phyloP scores from a whole-genome alignment of 2,113 vertebrate species.

The Ophiodon elongatus region DNA sequence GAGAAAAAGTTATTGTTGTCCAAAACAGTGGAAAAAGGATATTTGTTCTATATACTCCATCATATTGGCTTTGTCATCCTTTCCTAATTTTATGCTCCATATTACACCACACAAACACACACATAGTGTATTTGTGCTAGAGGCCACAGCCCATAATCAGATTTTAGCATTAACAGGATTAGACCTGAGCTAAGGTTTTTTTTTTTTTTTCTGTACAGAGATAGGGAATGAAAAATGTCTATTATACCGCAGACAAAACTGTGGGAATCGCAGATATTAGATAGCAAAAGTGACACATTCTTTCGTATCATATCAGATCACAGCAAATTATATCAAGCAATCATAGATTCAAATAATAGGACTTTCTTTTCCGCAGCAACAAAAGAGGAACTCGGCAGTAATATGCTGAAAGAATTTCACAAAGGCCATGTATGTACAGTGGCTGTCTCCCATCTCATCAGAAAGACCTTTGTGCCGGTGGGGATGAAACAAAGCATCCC shows the following conservation, averaged over 20 bases:
- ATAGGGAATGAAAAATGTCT: slow-evolving; percentile 73
- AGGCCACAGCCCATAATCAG: slow-evolving; percentile 68
- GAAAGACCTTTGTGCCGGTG: slow-evolving; percentile 33
- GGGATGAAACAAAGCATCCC: slow-evolving; percentile 57
- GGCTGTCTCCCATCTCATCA: slow-evolving; percentile 44
- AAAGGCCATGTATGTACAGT: slow-evolving; percentile 25
- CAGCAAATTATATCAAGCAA: slow-evolving; percentile 60
- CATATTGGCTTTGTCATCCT: neutral
- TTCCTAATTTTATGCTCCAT: neutral
- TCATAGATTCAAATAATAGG: slow-evolving; percentile 58
- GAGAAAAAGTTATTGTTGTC: too few species aligned
- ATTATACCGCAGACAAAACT: slow-evolving; percentile 58
- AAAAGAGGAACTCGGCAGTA: slow-evolving; percentile 32
- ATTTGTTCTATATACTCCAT: neutral
- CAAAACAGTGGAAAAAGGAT: neutral
- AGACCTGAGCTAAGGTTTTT: slow-evolving; percentile 65
- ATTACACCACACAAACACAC: slow-evolving; percentile 4
- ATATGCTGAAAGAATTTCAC: slow-evolving; percentile 37
- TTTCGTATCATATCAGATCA: slow-evolving; percentile 65
- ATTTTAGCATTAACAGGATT: slow-evolving; percentile 78
- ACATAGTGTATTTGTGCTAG: slow-evolving; percentile 50
- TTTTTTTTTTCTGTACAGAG: slow-evolving; percentile 26
- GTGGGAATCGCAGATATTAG: slow-evolving; percentile 60
- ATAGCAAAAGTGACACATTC: slow-evolving; percentile 59
- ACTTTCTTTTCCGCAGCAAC: neutral